Evolutionary conservation across 64 coral and sea anemone species (phyloP), one percentile per base, ranked within the genome.

Genomic region (Montipora foliosa): DNA sequence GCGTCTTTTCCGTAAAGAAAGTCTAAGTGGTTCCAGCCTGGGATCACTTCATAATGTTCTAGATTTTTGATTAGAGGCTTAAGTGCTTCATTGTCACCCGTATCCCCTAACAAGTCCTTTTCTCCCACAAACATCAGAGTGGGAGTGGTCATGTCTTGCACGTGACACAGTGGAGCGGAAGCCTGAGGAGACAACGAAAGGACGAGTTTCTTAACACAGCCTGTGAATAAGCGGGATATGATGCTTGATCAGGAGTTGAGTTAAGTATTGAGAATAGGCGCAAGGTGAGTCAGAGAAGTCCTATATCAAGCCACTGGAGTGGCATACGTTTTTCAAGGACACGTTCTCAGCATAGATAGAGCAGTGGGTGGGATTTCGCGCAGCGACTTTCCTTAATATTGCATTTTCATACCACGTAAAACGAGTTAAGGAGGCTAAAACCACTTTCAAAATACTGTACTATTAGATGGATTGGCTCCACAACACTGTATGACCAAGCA

Each of bases 1-100:
- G 96, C 93, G 84, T 98, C 94, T 48, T 93, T 21, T 75, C 94
- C 96, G 68, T 87, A 95, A 37, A 98, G 46, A 78, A 98, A 98
- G 77, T 98, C 96, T 4, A 93, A 16, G 55, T 98, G 96, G 74
- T 95, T 95, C 96, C 96, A 98, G 19, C 67, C 87, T 11, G 81
- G 49, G 53, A 98, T 93, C 24, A 87, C 76, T 90, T 98, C 87
- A 16, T 90, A 88, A 77, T 95, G 94, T 9, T 90, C 55, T 21
- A 98, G 49, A 47, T 98, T 84, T 8, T 68, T 93, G 21, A 95
- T 90, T 71, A 88, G 51, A 4, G 90, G 80, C 50, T 80, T 93
- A 8, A 95, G 80, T 44, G 75, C 80, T 22, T 82, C 52, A 0
- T 87, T 94, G 70, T 98, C 96, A 44, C 74, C 79, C 4, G 90